Evolutionary conservation across 2,113 vertebrate genomes (phyloP).

Genomic region (Rhinolophus ferrumequinum): DNA sequence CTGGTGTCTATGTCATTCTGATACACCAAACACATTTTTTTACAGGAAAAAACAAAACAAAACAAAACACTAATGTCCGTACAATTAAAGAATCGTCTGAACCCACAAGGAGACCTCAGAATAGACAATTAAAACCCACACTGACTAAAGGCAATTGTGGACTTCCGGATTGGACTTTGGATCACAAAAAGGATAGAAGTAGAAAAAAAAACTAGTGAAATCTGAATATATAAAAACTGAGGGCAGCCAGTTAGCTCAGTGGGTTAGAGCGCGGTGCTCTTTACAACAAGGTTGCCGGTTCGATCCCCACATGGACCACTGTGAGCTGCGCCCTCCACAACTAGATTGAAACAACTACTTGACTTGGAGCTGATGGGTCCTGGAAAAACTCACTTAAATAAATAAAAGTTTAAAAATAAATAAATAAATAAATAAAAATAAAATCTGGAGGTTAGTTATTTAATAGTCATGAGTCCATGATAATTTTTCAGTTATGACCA

Average conservation of each 20-base stretch:
- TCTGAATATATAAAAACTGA: background rate
- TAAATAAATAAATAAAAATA: too few species aligned
- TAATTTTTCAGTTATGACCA: background rate
- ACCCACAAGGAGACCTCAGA: background rate
- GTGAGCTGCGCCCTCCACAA: too few species aligned
- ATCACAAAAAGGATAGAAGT: background rate
- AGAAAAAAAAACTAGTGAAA: background rate
- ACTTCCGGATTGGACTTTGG: background rate
- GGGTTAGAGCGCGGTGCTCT: too few species aligned
- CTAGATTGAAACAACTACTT: too few species aligned
- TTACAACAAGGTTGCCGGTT: too few species aligned
- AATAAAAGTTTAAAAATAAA: too few species aligned
- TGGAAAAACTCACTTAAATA: too few species aligned
- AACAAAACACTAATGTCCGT: background rate
- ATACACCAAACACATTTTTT: background rate
- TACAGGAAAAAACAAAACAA: background rate
- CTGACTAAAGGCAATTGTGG: background rate
- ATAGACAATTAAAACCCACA: background rate
- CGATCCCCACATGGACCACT: too few species aligned
- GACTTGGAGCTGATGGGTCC: too few species aligned
- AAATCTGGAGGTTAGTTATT: background rate
- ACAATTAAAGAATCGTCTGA: background rate
- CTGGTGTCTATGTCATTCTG: background rate
- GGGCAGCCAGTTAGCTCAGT: background rate
- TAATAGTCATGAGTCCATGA: accelerated